phyloP scores from a whole-genome alignment of 2,113 vertebrate species.

The Progne subis region DNA sequence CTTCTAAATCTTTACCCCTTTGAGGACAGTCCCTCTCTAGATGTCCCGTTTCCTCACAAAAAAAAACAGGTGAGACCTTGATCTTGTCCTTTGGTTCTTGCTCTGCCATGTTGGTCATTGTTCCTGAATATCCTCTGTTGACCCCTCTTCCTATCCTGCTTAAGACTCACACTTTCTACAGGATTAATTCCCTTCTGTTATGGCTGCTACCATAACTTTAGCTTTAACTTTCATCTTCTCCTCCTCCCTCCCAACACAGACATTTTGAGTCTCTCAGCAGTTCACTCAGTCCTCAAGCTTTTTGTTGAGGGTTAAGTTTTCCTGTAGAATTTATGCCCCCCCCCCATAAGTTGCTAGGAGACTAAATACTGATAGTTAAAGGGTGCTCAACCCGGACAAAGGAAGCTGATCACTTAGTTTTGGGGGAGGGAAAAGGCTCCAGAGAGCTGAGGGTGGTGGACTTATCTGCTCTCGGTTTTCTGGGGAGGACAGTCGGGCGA shows the following conservation, averaged over 20 bases:
- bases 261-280: neutral
- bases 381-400: no score
- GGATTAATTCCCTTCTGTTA: neutral
- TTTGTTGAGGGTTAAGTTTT: no score
- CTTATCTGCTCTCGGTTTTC: no score
- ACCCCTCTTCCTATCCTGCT: neutral
- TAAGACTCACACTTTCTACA: neutral
- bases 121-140: no score
- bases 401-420: no score
- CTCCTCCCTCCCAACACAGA: neutral
- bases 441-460: no score
- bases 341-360: no score
- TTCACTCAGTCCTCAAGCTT: neutral
- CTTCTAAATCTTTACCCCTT: neutral
- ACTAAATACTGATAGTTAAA: no score
- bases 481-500: no score
- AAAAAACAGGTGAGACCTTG: neutral
- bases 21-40: neutral
- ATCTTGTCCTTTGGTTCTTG: neutral
- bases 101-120: neutral
- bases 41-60: neutral
- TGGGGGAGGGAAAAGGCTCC: no score
- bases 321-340: no score
- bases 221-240: neutral
- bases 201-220: neutral